phyloP scores from a whole-genome alignment of 2,113 vertebrate species.

The Hippocampus comes region DNA sequence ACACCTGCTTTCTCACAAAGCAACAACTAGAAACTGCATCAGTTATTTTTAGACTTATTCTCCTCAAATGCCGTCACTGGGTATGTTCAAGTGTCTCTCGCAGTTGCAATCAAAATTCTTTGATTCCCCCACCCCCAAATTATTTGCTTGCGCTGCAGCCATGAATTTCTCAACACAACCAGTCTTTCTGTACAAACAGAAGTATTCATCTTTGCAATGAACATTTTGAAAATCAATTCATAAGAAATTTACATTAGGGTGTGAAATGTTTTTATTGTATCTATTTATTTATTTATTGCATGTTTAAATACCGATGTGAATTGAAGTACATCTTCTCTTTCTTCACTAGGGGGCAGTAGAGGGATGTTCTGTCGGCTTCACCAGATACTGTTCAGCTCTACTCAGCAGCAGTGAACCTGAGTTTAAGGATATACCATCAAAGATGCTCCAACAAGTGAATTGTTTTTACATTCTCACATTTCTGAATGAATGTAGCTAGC shows the following conservation, averaged over 20 bases:
- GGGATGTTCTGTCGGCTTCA: slow-evolving; percentile 80
- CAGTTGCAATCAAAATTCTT: neutral
- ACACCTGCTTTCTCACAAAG: slow-evolving; percentile 41
- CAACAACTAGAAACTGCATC: slow-evolving; percentile 66
- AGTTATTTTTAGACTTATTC: slow-evolving; percentile 79
- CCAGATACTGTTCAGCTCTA: slow-evolving; percentile 74
- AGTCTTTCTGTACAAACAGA: no score
- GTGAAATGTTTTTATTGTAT: no score
- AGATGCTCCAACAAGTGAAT: slow-evolving; percentile 77
- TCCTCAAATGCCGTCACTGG: slow-evolving; percentile 88
- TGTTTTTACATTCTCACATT: neutral
- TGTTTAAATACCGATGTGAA: neutral
- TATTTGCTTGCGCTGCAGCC: neutral
- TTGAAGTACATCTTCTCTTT: neutral
- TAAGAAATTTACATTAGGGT: no score
- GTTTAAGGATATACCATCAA: slow-evolving; percentile 71
- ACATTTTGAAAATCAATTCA: no score
- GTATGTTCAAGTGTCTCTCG: slow-evolving; percentile 51
- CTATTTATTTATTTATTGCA: neutral
- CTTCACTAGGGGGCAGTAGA: slow-evolving; percentile 80
- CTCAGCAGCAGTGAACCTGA: slow-evolving; percentile 64
- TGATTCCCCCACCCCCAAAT: neutral
- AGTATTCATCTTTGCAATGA: no score
- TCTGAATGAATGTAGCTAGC: neutral
- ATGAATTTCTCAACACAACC: no score